A percentile compares a stretch with the other conserved stretches of the same genome.
Conservation (phyloP, 2,797 vertebrate species). For the Poecile montanus region DNA sequence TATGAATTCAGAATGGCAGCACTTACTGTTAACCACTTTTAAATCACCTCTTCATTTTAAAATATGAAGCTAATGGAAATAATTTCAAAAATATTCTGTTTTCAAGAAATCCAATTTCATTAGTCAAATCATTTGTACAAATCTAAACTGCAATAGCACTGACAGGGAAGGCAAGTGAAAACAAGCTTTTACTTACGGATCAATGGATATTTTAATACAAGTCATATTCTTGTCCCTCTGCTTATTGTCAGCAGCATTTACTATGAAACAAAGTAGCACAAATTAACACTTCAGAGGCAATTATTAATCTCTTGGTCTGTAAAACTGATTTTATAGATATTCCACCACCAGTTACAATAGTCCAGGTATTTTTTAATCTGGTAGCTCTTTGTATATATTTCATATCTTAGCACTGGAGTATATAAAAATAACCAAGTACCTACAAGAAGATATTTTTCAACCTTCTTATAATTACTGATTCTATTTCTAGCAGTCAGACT, state of each 20-base stretch:
- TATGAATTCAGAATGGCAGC: neutral
- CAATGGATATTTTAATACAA: conserved; percentile 95
- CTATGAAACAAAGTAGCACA: conserved; percentile 77
- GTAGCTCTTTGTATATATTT: neutral
- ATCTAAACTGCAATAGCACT: neutral
- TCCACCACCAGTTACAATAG: neutral
- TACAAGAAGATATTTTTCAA: neutral
- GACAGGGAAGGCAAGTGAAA: conserved; percentile 29
- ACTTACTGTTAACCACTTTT: neutral
- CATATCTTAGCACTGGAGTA: neutral
- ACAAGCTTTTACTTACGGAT: conserved; percentile 88
- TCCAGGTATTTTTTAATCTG: neutral
- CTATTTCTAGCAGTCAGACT: neutral
- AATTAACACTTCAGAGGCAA: conserved; percentile 56
- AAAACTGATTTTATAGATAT: neutral
- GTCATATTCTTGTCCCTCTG: conserved; percentile 98
- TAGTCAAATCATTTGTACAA: neutral
- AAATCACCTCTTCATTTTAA: neutral
- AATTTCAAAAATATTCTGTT: neutral
- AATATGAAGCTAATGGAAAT: neutral
- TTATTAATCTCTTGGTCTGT: neutral
- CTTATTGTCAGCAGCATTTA: conserved; percentile 98
- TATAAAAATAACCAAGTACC: neutral
- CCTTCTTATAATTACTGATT: neutral
- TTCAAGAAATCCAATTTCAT: neutral